A percentile compares a stretch with the other conserved stretches of the same genome.
These are phyloP conservation scores for Onthophagus taurus DNA, from an alignment of 1,140 invertebrate genomes.

Conservation along the genomic window DNA sequence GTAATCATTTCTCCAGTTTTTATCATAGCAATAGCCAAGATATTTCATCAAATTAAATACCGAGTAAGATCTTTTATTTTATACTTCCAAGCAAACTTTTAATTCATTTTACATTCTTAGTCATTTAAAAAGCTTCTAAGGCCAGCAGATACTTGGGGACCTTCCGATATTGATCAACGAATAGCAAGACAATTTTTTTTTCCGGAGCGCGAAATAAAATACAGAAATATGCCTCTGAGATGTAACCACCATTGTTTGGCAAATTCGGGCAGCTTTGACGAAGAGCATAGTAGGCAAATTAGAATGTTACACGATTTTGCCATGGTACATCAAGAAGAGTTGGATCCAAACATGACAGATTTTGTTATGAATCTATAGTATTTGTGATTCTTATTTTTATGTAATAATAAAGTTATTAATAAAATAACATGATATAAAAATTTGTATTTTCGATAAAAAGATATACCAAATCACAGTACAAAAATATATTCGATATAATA, in stretches of 20 bases:
- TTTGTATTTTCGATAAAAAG: too few relatives aligned
- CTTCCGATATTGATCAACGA: background rate
- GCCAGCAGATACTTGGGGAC: background rate
- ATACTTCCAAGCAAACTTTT: too few relatives aligned
- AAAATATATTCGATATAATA: too few relatives aligned
- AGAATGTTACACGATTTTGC: too few relatives aligned
- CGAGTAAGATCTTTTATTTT: background rate
- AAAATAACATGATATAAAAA: too few relatives aligned
- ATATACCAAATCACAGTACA: too few relatives aligned
- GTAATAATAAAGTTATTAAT: too few relatives aligned
- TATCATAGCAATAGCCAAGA: conserved; percentile 1
- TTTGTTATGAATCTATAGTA: too few relatives aligned
- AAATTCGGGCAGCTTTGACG: background rate
- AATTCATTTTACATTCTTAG: background rate
- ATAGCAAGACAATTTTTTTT: background rate
- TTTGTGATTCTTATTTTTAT: too few relatives aligned
- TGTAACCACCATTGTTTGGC: conserved; percentile 1
- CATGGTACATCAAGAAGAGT: too few relatives aligned
- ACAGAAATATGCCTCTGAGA: background rate
- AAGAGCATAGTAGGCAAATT: background rate
- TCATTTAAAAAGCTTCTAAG: background rate
- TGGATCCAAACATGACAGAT: too few relatives aligned
- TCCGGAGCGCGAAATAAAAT: background rate
- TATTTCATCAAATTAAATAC: conserved; percentile 8
- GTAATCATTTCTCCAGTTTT: background rate